Evolutionary conservation across 2,113 vertebrate species (phyloP).

Genomic region (Rattus norvegicus): DNA sequence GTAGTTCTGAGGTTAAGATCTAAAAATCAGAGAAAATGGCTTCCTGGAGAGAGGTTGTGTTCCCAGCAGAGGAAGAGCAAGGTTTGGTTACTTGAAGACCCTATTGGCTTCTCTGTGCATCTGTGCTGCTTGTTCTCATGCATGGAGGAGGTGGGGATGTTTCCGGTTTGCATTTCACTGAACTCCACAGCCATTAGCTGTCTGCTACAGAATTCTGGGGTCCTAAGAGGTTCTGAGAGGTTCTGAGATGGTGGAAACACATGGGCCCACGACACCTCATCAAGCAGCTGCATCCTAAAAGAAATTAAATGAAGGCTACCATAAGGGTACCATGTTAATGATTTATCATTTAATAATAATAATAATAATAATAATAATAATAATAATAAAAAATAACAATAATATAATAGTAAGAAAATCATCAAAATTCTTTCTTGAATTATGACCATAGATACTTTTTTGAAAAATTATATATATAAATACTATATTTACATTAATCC

Average conservation of each 20-base stretch:
- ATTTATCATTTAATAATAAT: background rate
- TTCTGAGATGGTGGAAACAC: background rate
- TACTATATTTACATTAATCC: background rate
- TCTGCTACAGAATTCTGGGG: too few species aligned
- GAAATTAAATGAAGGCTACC: conserved; percentile 3
- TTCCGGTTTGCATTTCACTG: background rate
- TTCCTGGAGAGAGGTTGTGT: background rate
- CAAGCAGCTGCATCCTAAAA: background rate
- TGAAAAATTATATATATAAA: background rate
- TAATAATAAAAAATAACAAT: too few species aligned
- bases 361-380: too few species aligned
- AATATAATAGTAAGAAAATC: background rate
- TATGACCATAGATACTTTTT: background rate
- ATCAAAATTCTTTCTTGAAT: background rate
- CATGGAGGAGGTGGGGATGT: background rate
- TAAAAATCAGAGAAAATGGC: background rate
- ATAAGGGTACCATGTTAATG: background rate
- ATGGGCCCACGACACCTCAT: background rate
- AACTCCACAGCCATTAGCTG: background rate
- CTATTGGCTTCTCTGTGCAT: background rate
- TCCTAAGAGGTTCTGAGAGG: background rate
- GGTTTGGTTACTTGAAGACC: background rate
- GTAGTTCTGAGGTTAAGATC: background rate
- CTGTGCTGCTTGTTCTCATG: fast-evolving
- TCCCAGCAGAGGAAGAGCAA: too few species aligned